Percentiles rank a stretch among this genome's conserved stretches.
Conservation (phyloP, 2,113 vertebrate species). For the Bujurquina vittata region DNA sequence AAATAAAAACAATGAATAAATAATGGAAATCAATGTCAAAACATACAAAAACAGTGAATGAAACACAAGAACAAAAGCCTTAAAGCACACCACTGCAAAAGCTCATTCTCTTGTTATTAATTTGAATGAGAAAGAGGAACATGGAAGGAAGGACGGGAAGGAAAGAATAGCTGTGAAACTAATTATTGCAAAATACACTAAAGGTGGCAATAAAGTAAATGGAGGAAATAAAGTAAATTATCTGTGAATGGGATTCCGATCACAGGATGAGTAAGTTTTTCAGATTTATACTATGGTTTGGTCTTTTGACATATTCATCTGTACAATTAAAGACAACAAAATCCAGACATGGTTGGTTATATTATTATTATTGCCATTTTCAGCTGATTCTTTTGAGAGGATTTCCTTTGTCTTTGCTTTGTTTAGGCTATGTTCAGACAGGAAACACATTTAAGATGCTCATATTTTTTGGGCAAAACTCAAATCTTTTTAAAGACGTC, state of each 20-base stretch:
- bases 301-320: conserved; percentile 15
- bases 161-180: conserved; percentile 11
- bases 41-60: conserved; percentile 18
- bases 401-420: background rate
- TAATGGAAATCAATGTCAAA: conserved; percentile 32
- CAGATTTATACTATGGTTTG: conserved; percentile 27
- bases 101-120: conserved; percentile 13
- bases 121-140: background rate
- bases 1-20: conserved; percentile 71
- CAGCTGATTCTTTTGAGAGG: background rate
- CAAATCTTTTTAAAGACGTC: background rate
- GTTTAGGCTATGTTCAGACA: conserved; percentile 24
- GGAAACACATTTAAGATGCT: background rate
- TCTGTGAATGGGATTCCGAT: background rate
- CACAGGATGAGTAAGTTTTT: background rate
- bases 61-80: conserved; percentile 17
- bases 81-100: conserved; percentile 18
- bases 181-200: background rate
- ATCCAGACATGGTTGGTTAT: background rate
- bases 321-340: conserved; percentile 2
- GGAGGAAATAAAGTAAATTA: background rate
- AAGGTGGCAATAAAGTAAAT: background rate
- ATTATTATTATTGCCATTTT: background rate
- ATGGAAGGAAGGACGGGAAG: background rate
- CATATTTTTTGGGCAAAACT: background rate